Evolutionary conservation across 2,888 invertebrate genomes (phyloP).

Genomic region (Exephanes ischioxanthus): DNA sequence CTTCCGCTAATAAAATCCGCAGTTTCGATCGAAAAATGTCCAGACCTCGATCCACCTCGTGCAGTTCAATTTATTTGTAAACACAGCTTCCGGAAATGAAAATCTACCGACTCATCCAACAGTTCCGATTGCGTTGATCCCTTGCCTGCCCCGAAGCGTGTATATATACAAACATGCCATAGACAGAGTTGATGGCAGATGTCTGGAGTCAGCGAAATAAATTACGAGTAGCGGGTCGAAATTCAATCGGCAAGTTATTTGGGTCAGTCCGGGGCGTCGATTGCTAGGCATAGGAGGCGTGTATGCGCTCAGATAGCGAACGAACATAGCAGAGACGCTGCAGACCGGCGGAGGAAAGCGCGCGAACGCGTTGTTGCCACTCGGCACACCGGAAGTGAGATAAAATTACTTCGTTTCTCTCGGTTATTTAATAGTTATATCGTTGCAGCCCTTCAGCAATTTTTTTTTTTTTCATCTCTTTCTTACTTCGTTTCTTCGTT

Average conservation of each 20-base stretch:
- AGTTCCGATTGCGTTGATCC: constrained; percentile 17
- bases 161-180: neutral
- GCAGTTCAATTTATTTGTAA: constrained; percentile 32
- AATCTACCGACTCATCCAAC: constrained; percentile 32
- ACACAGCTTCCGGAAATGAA: constrained; percentile 47
- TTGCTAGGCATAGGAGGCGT: constrained; percentile 20
- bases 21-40: neutral
- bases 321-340: neutral
- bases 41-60: neutral
- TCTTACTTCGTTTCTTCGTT: neutral
- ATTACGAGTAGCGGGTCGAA: constrained; percentile 27
- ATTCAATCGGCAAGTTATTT: constrained; percentile 64
- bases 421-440: constrained; percentile 48
- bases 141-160: neutral
- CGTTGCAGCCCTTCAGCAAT: neutral
- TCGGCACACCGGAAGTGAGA: constrained; percentile 54
- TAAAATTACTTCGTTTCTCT: constrained; percentile 60
- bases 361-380: constrained; percentile 12
- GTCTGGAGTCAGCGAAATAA: constrained; percentile 46
- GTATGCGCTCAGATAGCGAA: constrained; percentile 18
- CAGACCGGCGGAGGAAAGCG: constrained; percentile 6
- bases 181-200: constrained; percentile 12
- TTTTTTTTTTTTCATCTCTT: neutral
- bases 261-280: constrained; percentile 37
- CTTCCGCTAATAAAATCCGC: neutral